phyloP scores from a whole-genome alignment of 2,113 vertebrate genomes.

The Aviceda subcristata region DNA sequence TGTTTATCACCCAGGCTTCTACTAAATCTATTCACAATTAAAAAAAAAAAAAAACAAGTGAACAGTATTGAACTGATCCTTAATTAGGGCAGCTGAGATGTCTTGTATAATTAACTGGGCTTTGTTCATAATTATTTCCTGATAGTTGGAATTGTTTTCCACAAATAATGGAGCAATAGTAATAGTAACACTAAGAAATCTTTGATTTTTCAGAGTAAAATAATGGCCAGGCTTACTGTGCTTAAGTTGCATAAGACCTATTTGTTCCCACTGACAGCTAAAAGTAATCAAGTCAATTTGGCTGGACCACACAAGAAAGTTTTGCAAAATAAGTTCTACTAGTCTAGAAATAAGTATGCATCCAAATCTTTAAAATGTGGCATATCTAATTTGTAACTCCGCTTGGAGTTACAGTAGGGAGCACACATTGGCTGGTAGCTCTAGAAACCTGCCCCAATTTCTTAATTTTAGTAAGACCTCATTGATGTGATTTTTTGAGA shows the following conservation, averaged over 20 bases:
- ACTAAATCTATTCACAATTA: slow-evolving; percentile 71
- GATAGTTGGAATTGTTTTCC: slow-evolving; percentile 68
- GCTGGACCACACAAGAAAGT: background rate
- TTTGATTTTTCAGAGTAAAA: slow-evolving; percentile 52
- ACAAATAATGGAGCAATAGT: slow-evolving; percentile 28
- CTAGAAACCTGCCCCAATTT: background rate
- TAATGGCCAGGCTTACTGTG: slow-evolving; percentile 8
- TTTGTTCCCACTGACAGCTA: background rate
- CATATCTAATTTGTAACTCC: background rate
- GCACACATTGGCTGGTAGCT: accelerated
- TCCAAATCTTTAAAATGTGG: background rate
- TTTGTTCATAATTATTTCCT: slow-evolving; percentile 78
- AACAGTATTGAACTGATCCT: slow-evolving; percentile 72
- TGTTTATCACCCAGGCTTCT: slow-evolving; percentile 66
- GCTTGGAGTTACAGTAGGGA: accelerated
- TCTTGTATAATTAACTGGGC: slow-evolving; percentile 76
- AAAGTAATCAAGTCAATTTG: background rate
- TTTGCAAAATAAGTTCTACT: background rate
- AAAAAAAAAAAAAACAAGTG: slow-evolving; percentile 59
- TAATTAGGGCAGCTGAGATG: slow-evolving; percentile 74
- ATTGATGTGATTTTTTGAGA: background rate
- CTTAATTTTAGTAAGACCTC: background rate
- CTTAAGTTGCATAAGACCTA: background rate
- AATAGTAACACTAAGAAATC: slow-evolving; percentile 37
- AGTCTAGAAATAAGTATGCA: background rate